phyloP scores from a whole-genome alignment of 64 coral and sea anemone genomes.

The Stylophora pistillata region DNA sequence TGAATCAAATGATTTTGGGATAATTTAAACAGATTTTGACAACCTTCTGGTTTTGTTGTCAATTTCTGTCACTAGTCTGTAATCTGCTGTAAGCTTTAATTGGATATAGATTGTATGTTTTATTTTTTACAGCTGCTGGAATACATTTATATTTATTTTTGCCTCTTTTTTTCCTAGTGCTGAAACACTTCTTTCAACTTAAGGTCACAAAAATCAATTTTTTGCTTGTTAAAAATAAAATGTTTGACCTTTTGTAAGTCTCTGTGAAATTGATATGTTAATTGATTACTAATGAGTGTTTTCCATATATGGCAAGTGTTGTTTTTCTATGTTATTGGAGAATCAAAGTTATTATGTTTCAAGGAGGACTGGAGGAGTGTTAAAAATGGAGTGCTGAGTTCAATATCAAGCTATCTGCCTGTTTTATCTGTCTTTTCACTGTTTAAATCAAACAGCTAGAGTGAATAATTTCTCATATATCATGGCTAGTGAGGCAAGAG shows the following conservation, averaged over 20 bases:
- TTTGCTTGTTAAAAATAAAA: background rate
- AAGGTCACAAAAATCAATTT: no score
- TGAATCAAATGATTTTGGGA: no score
- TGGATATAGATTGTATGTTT: no score
- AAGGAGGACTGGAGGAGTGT: conserved; percentile 30
- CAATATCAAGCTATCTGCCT: conserved; percentile 28
- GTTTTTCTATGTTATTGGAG: conserved; percentile 27
- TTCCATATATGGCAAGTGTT: conserved; percentile 74
- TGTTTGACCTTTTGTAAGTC: background rate
- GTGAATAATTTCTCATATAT: background rate
- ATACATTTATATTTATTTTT: no score
- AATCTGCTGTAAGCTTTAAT: no score
- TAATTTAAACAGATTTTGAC: no score
- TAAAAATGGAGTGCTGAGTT: conserved; percentile 44
- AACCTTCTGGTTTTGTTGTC: no score
- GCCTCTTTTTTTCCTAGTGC: no score
- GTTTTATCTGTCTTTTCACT: conserved; percentile 27
- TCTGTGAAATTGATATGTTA: background rate
- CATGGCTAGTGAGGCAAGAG: conserved; percentile 54
- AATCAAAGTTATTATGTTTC: conserved; percentile 58
- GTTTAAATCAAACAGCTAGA: conserved; percentile 4
- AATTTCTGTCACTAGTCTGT: no score
- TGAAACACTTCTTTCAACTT: no score
- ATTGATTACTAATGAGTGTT: conserved; percentile 7
- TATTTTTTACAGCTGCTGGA: no score